A percentile compares a stretch with the other conserved stretches of the same genome.
Evolutionary conservation across 2,888 invertebrate genomes (phyloP).

Genomic region (Papilio gigon): DNA sequence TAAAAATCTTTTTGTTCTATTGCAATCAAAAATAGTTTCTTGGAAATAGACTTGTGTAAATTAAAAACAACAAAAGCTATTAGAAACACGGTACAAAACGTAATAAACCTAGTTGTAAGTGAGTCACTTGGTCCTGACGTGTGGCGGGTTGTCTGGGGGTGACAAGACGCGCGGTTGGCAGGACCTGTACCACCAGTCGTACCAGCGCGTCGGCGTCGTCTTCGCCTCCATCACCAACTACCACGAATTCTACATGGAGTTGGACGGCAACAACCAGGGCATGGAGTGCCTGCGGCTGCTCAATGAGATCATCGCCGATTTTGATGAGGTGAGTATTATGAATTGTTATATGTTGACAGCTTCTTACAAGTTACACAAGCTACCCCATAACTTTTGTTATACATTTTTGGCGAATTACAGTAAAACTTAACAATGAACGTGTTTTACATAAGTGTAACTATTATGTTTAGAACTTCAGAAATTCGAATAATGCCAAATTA

Average conservation of each 20-base stretch:
- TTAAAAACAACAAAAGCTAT: not conserved
- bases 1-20: not conserved
- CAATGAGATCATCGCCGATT: conserved; percentile 96
- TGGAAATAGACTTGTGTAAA: too few species aligned
- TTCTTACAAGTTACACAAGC: too few species aligned
- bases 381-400: too few species aligned
- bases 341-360: not conserved
- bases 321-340: conserved; percentile 88
- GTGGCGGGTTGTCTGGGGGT: conserved; percentile 43
- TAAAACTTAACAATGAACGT: too few species aligned
- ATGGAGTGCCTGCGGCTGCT: conserved; percentile 93
- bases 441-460: not conserved
- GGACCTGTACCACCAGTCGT: conserved; percentile 97
- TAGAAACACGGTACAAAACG: conserved; percentile 1
- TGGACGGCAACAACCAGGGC: conserved; percentile 95
- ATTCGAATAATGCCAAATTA: not conserved
- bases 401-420: too few species aligned
- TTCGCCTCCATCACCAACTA: conserved; percentile 97
- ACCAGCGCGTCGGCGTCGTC: conserved; percentile 93
- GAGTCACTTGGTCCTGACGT: conserved; percentile 38
- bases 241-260: conserved; percentile 96
- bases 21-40: too few species aligned
- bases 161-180: conserved; percentile 55
- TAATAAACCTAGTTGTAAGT: not conserved
- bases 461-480: not conserved